Percentiles rank a stretch among this genome's conserved stretches.
phyloP scores from a whole-genome alignment of 1,140 invertebrate species.

The Cotesia typhae region DNA sequence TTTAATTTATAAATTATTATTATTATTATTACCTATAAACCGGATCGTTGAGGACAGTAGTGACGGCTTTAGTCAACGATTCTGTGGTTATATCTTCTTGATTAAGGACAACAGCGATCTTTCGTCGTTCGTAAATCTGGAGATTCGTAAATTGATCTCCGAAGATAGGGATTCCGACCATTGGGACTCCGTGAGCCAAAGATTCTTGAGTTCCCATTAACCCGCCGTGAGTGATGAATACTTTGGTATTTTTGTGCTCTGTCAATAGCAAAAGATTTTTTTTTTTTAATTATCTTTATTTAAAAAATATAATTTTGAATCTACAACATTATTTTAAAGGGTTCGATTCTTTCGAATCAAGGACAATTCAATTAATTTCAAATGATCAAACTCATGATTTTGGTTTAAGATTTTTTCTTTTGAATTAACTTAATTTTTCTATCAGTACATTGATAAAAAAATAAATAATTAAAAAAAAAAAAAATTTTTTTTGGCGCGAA shows the following conservation, averaged over 20 bases:
- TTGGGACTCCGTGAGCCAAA: slow-evolving; percentile 76
- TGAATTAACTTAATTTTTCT: too few relatives aligned
- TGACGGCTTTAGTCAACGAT: slow-evolving; percentile 48
- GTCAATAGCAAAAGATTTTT: slow-evolving; percentile 23
- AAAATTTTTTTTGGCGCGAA: too few relatives aligned
- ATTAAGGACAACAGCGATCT: slow-evolving; percentile 52
- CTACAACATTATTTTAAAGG: too few relatives aligned
- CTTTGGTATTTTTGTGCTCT: slow-evolving; percentile 61
- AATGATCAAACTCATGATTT: too few relatives aligned
- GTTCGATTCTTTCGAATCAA: too few relatives aligned
- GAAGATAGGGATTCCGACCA: slow-evolving; percentile 76
- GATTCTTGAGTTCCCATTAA: slow-evolving; percentile 79
- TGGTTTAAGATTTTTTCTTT: too few relatives aligned
- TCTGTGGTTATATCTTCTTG: slow-evolving; percentile 50
- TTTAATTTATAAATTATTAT: neutral
- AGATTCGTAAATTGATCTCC: slow-evolving; percentile 75
- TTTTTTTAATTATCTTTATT: neutral
- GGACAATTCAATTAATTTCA: too few relatives aligned
- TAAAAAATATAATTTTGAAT: too few relatives aligned
- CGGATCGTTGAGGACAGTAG: slow-evolving; percentile 49
- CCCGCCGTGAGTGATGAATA: slow-evolving; percentile 79
- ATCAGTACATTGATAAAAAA: too few relatives aligned
- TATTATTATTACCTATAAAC: slow-evolving; percentile 47
- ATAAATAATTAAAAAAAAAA: too few relatives aligned
- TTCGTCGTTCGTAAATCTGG: slow-evolving; percentile 43